Evolutionary conservation across 2,888 invertebrate species (phyloP), one percentile per base, ranked within the genome.

Genomic region (Acrobasis repandana): DNA sequence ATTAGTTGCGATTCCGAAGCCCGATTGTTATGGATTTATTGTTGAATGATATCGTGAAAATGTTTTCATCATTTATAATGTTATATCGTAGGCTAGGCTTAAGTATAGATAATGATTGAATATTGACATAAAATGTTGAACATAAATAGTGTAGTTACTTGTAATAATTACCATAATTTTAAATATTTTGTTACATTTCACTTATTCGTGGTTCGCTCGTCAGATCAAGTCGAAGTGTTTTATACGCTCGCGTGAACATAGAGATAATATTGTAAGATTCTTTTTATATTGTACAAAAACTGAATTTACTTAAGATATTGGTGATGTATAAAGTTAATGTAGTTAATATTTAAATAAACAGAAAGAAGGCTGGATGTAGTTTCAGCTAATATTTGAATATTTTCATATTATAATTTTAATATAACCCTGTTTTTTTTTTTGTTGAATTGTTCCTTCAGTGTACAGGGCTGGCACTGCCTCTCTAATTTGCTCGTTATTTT

Each of bases 241-340:
- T 85, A 80, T 85, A 85, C 87, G 85, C 86, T 72, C 80, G 80
- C 82, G 83, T 85, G 80, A 82, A 86, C 86, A 85, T 90, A 90
- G 83, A 83, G 70, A 75, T 88, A 86, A 85, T 88, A 82, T 63
- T 67, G 61, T 92, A 92, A 90, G 91, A 88, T 91, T 91, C 89
- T 92, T 92, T 92, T 92, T 91, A 91, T 92, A 92, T 92, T 92
- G 92, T 92, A 92, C 92, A 92, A 92, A 90, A 90, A 91, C 90
- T 91, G 90, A 90, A 90, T 90, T 90, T 90, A 91, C 90, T 91
- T 91, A 91, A 91, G 91, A 89, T 87, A 91, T 92, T 90, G 92
- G 91, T 92, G 92, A 91, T 92, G 91, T 92, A 91, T 88, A 92
- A 92, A 92, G 89, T 85, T 81, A 90, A 90, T 88, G 88, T 92